Conservation (phyloP, 2,797 vertebrate species). For the Myotis vivesi region DNA sequence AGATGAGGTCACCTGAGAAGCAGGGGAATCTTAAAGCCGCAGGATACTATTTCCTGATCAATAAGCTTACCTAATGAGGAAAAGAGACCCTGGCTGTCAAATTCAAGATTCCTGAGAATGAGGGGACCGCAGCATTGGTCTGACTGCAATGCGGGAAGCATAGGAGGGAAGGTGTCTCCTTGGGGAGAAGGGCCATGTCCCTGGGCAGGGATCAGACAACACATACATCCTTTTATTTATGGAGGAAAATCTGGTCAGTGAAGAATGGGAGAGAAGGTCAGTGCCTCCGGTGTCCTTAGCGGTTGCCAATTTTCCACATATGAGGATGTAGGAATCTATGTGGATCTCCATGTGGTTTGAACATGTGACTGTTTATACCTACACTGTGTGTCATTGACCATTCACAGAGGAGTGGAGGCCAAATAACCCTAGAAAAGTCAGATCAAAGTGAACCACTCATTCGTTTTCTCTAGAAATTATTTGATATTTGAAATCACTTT, state of each 20-base stretch:
- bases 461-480: neutral
- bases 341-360: neutral
- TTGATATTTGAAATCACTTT: neutral
- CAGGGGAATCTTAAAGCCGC: neutral
- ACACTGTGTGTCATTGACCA: neutral
- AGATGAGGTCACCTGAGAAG: neutral
- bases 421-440: neutral
- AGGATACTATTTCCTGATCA: neutral
- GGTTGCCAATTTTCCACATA: neutral
- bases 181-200: neutral
- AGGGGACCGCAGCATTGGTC: neutral
- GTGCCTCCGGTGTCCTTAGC: too few relatives aligned
- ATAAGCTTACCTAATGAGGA: rapidly evolving
- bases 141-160: neutral
- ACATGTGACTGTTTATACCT: neutral
- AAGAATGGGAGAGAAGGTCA: neutral
- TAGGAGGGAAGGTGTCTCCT: neutral
- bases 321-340: neutral
- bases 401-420: neutral
- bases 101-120: neutral
- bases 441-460: neutral
- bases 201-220: neutral
- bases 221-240: neutral
- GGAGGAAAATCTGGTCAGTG: neutral
- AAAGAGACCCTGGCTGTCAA: neutral